Evolutionary conservation across 1,140 invertebrate genomes (phyloP), one percentile per base, ranked within the genome.

Genomic region (Eumeta japonica): DNA sequence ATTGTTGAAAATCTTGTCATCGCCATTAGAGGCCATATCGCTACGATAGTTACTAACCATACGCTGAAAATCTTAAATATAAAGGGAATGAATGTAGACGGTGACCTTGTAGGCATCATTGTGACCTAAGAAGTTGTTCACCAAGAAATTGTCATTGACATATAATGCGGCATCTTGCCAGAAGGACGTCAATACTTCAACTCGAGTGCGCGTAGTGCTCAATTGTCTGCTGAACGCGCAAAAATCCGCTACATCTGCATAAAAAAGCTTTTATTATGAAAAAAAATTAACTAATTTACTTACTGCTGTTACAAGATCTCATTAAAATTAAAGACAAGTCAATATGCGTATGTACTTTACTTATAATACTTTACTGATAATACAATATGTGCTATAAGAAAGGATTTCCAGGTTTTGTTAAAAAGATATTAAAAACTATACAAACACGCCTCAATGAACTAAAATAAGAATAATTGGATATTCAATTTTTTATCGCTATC

Each of bases 71-170:
- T n/a, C 10, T 10, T 15, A 15, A 16, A 11, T 20, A n/a, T 12
- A 18, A 19, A 30, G 10, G 28, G 3, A 19, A 32, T 16, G 30
- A 38, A 46, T 13, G 24, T 19, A 32, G 28, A 28, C 2, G 16
- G 28, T 19, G 24, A 68, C 67, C 45, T 72, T 49, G 28, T 55
- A 66, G 4, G 45, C 45, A 9, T 62, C 46, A 14, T 67, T 50
- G 13, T 52, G 48, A 0, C 46, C 10, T 12, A 70, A 15, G 30
- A 63, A 73, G 3, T 63, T 43, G 18, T 50, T 43, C 0, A 62
- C 37, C 9, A 66, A 47, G 39, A 71, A 71, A 35, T 66, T 64
- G 31, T 71, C 71, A 37, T 71, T 70, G 16, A 64, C 50, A 27
- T 53, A 67, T 28, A 64, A 37, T 0, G 66, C 62, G 12, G 62